phyloP scores from a whole-genome alignment of 2,888 invertebrate species.

The Pristionchus fissidentatus region DNA sequence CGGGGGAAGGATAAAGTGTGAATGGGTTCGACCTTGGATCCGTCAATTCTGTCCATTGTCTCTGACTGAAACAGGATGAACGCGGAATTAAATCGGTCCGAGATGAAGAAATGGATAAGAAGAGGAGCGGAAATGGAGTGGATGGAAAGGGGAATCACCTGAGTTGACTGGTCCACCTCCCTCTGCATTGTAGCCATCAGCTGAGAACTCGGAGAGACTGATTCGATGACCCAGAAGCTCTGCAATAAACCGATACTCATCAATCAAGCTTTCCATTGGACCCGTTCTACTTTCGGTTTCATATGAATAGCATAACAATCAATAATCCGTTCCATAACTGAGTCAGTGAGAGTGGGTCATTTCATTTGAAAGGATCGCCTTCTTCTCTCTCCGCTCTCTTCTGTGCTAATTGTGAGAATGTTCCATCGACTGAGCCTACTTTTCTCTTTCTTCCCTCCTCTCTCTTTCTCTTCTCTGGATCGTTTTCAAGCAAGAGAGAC shows the following conservation, averaged over 20 bases:
- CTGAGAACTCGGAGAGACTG: conserved; percentile 67
- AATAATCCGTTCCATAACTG: conserved; percentile 8
- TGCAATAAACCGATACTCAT: conserved; percentile 48
- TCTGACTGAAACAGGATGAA: conserved; percentile 43
- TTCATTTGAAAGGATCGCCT: conserved; percentile 30
- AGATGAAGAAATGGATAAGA: conserved; percentile 3
- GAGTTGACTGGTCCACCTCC: conserved; percentile 74
- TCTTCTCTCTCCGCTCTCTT: conserved; percentile 1
- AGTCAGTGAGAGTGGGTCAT: conserved; percentile 34
- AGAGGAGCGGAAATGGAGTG: not conserved
- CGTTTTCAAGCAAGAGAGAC: not conserved
- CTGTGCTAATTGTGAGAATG: conserved; percentile 46
- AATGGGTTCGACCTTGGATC: conserved; percentile 34
- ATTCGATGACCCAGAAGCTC: conserved; percentile 63
- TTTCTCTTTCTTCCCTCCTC: not conserved
- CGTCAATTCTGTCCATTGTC: conserved; percentile 52
- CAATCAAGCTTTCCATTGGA: not conserved
- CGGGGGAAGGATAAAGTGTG: not conserved
- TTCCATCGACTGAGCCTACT: conserved; percentile 39
- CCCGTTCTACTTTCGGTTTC: no score
- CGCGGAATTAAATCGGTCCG: conserved; percentile 4
- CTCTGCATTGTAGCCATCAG: conserved; percentile 73
- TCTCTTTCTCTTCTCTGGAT: not conserved
- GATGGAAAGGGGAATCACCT: conserved; percentile 57
- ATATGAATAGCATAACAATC: not conserved